Evolutionary conservation across 1,140 invertebrate genomes (phyloP).

Genomic region (Drosophila trapezifrons): DNA sequence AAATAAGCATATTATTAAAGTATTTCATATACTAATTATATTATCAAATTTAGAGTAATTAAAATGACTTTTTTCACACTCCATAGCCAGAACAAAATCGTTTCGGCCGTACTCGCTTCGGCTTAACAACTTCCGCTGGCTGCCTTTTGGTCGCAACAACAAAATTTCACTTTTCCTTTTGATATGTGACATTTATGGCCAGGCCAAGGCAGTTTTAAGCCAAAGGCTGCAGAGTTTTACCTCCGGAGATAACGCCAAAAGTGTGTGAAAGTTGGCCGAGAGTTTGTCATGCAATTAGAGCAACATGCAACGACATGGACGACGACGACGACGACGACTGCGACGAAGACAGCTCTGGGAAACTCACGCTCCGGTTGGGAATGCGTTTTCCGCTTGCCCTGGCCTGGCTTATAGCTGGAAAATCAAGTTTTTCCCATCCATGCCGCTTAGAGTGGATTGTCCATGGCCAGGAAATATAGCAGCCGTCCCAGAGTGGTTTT

Average conservation of each 20-base stretch:
- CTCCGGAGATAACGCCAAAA: slow-evolving; percentile 56
- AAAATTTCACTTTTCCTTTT: slow-evolving; percentile 55
- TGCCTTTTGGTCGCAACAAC: slow-evolving; percentile 7
- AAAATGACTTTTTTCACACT: neutral
- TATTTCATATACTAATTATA: neutral
- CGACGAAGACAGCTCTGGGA: slow-evolving; percentile 52
- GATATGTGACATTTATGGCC: slow-evolving; percentile 56
- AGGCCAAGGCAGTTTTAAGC: slow-evolving; percentile 20
- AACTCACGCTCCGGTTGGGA: slow-evolving; percentile 44
- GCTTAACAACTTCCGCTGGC: slow-evolving; percentile 32
- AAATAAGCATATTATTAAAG: too few species aligned
- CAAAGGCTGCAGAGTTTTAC: slow-evolving; percentile 42
- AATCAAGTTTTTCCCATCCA: slow-evolving; percentile 59
- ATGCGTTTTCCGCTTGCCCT: slow-evolving; percentile 55
- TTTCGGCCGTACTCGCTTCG: neutral
- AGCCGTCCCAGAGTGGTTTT: slow-evolving; percentile 54
- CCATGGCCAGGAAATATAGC: slow-evolving; percentile 52
- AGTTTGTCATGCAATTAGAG: slow-evolving; percentile 65
- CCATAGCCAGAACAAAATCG: neutral
- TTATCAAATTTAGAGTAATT: neutral
- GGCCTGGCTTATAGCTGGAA: slow-evolving; percentile 36
- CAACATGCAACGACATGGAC: slow-evolving; percentile 41
- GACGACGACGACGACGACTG: slow-evolving; percentile 21
- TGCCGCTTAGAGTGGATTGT: slow-evolving; percentile 9
- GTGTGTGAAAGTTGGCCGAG: slow-evolving; percentile 58